These are phyloP conservation scores for Mormyrus proboscirostris DNA, from an alignment of 2,797 vertebrate species.

Conservation along the genomic window DNA sequence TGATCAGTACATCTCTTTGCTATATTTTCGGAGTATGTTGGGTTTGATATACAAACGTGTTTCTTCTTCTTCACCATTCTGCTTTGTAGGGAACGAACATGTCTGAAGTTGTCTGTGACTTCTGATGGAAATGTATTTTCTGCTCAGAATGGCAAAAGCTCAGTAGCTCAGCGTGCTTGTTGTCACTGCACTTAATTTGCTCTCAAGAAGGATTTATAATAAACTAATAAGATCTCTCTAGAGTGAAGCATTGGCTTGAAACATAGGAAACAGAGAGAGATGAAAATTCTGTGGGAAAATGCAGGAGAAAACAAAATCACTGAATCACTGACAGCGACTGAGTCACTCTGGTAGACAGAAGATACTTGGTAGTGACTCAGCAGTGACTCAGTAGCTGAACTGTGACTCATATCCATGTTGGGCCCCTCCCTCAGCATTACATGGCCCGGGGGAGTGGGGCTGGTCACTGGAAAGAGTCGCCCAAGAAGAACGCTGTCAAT, in stretches of 20 bases:
- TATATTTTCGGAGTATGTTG: background rate
- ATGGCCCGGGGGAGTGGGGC: slow-evolving; percentile 67
- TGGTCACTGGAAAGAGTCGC: slow-evolving; percentile 88
- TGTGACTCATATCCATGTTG: background rate
- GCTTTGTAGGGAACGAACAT: background rate
- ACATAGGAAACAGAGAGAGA: background rate
- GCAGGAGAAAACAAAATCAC: background rate
- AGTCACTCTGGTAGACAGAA: background rate
- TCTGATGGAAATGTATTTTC: background rate
- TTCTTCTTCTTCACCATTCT: background rate
- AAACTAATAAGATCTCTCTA: background rate
- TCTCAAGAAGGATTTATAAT: background rate
- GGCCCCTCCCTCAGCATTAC: slow-evolving; percentile 55
- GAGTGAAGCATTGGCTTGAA: background rate
- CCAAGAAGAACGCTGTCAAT: slow-evolving; percentile 76
- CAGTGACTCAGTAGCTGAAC: background rate
- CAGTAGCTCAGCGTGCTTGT: background rate
- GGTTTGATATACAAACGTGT: background rate
- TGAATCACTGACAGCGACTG: background rate
- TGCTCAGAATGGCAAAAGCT: background rate
- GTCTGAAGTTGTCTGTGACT: background rate
- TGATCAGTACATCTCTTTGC: background rate
- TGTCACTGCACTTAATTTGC: background rate
- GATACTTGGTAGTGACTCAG: background rate
- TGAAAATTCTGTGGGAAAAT: background rate